Evolutionary conservation across 2,797 vertebrate genomes (phyloP), one percentile per base, ranked within the genome.

Genomic region (Bradypodion ventrale): DNA sequence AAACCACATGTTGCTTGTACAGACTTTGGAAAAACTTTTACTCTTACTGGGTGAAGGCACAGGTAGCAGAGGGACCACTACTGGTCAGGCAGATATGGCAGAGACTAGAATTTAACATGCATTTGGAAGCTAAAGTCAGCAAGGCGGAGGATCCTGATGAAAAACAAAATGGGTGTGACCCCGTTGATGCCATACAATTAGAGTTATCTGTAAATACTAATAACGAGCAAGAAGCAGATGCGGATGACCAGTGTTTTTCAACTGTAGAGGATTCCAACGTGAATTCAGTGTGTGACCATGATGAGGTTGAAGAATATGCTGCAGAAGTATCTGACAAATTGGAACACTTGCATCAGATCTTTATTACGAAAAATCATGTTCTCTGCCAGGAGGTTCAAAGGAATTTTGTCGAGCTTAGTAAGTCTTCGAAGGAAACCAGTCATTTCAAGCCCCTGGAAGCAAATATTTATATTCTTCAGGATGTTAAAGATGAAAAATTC

Each of bases 1-100:
- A 97, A 91, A 97, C 96, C 0, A 97, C 96, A 56, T 97, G 96
- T 89, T 96, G 96, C 88, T 86, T 97, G 7, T 97, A 97, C 56
- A 91, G 96, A 60, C 93, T 97, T 70, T 97, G 96, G 96, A 97
- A 96, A 82, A 95, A 94, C 70, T 97, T 96, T 87, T 95, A 94
- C 15, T 81, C 86, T 0, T 97, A 97, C 80, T 97, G 96, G 96
- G 95, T 96, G 63, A 95, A 93, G 62, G 95, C 95, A 0, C 76
- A 87, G 35, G 86, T 89, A 75, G 94, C 95, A 42, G 90, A 76
- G 29, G 87, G 94, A n/a, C 96, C 96, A 1, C 87, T 96, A 80
- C 87, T 97, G 87, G 92, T 90, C 59, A 95, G 93, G 80, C 96
- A 96, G 59, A 86, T 86, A 0, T 96, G 95, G 95, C 90, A 87